Base-by-base conservation (phyloP, 2,888 invertebrate genomes). In the Drosophila acutilabella region DNA sequence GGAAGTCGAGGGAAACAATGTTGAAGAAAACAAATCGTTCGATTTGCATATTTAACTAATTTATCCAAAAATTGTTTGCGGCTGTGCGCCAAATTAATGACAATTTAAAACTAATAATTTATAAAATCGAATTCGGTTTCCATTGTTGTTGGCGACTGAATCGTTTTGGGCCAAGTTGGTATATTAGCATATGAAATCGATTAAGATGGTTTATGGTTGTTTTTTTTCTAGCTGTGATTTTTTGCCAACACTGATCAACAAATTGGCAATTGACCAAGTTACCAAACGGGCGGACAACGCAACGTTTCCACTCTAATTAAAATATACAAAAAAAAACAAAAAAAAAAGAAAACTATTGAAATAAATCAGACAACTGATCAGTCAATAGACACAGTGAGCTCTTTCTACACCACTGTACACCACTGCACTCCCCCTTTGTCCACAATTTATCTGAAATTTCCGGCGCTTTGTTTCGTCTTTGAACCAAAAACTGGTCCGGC, bases 81-180 rank as follows among this genome's bases (percentile, higher is more conserved):
- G 68, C 71, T 71, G 64, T 64, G 71, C 69, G 80, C 69, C 75
- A 76, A 87, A 87, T 88, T 86, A 88, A 87, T 87, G 89, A 67
- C 87, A 71, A 84, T 88, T 87, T 88, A 87, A 82, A 84, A 80
- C 74, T 86, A 86, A 86, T 86, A 86, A 88, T 72, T 86, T 86
- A 86, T 83, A 74, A 86, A 88, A 88, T 81, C 84, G 71, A 79
- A 80, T 85, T 75, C 78, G 57, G 59, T 40, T 10, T 45, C 48
- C 33, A 33, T 47, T 53, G 59, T 56, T 56, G 41, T 30, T 40
- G 50, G 42, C 16, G 10, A 18, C 53, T 45, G 53, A 18, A 61
- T 47, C 52, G 60, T 45, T 61, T 60, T 64, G 26, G 47, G 45
- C 30, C 48, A 52, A 36, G 36, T 33, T 33, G 14, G 30, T 26